A percentile compares a stretch with the other conserved stretches of the same genome.
Conservation (phyloP, 1,140 invertebrate genomes). For the Drosophila subpulchrella region DNA sequence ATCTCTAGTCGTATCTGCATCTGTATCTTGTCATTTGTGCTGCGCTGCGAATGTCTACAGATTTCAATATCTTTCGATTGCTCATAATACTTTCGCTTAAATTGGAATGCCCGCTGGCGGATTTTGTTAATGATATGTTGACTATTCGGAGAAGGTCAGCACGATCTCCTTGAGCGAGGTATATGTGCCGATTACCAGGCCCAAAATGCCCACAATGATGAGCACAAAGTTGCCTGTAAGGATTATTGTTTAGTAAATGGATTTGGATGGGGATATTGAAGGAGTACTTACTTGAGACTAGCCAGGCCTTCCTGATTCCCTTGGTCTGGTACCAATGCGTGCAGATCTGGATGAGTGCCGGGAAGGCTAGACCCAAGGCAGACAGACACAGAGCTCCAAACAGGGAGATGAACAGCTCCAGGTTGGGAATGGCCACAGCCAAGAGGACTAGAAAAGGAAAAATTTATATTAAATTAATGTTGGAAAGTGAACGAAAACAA, state of each 20-base stretch:
- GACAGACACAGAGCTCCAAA: constrained; percentile 95
- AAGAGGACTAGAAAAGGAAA: constrained; percentile 88
- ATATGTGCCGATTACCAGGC: constrained; percentile 89
- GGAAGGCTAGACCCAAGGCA: constrained; percentile 94
- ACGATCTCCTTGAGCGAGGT: constrained; percentile 89
- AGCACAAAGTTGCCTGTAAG: constrained; percentile 88
- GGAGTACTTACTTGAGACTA: constrained; percentile 64
- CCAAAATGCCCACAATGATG: constrained; percentile 88
- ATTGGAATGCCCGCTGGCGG: constrained; percentile 61
- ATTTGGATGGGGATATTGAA: background rate
- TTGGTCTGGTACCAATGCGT: constrained; percentile 87
- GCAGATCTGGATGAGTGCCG: constrained; percentile 91
- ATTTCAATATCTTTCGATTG: constrained; percentile 48
- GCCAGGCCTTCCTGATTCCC: constrained; percentile 77
- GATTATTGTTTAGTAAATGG: background rate
- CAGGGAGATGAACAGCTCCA: constrained; percentile 95
- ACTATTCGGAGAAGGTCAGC: constrained; percentile 84
- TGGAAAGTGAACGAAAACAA: too few species aligned
- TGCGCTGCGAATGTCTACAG: constrained; percentile 46
- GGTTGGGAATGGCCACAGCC: constrained; percentile 91
- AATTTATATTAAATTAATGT: background rate
- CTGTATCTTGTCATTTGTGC: constrained; percentile 45
- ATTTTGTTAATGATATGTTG: constrained; percentile 28
- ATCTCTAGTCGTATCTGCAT: constrained; percentile 27
- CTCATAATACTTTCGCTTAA: constrained; percentile 75